phyloP scores from a whole-genome alignment of 1,140 invertebrate species.

The Helicoverpa zea region DNA sequence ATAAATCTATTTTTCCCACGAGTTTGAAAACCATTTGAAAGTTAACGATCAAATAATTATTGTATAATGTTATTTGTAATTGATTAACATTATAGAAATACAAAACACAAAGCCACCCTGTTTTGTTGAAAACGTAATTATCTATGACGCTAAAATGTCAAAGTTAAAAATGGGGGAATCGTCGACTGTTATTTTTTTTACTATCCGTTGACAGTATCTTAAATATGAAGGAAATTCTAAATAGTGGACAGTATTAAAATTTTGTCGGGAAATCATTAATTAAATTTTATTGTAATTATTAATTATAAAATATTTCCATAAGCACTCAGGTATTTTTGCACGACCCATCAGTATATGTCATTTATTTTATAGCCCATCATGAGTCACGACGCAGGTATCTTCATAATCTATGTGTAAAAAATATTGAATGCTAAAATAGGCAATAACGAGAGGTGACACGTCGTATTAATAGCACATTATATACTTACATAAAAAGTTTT shows the following conservation, averaged over 20 bases:
- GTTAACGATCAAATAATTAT: constrained; percentile 33
- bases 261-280: constrained; percentile 19
- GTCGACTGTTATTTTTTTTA: not conserved
- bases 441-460: constrained; percentile 30
- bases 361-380: constrained; percentile 15
- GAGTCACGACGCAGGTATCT: constrained; percentile 1
- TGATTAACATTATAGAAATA: not conserved
- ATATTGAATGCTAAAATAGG: constrained; percentile 16
- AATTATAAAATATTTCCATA: constrained; percentile 11
- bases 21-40: constrained; percentile 5
- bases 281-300: not conserved
- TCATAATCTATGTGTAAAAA: not conserved
- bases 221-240: constrained; percentile 17
- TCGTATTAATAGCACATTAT: constrained; percentile 17
- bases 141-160: too few relatives aligned
- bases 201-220: not conserved
- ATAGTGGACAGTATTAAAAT: not conserved
- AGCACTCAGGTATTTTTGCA: not conserved
- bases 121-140: too few relatives aligned
- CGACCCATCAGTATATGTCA: constrained; percentile 15
- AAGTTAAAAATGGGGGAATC: too few relatives aligned
- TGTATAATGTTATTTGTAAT: constrained; percentile 3
- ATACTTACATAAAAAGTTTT: constrained; percentile 3
- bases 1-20: constrained; percentile 38
- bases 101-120: too few relatives aligned